phyloP scores from a whole-genome alignment of 1,140 invertebrate species.

The Monomorium pharaonis region DNA sequence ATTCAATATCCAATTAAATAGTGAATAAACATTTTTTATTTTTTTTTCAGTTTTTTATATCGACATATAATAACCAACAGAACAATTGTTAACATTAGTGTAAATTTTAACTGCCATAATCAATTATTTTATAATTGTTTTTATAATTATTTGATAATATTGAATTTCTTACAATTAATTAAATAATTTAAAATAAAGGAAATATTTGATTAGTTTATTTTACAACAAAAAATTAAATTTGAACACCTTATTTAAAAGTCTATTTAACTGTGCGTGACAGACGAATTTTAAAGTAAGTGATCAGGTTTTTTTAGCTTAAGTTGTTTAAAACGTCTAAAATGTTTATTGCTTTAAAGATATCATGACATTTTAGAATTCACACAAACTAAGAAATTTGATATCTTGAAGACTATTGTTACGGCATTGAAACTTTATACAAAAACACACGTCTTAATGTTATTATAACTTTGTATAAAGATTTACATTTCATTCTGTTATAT shows the following conservation, averaged over 20 bases:
- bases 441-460: not conserved
- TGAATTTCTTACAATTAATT: too few species aligned
- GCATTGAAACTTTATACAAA: not conserved
- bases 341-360: not conserved
- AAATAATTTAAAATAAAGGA: not conserved
- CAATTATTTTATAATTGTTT: not conserved
- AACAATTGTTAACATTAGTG: too few species aligned
- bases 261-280: not conserved
- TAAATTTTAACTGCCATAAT: too few species aligned
- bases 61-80: not conserved
- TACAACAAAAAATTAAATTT: not conserved
- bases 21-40: not conserved
- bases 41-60: not conserved
- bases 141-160: not conserved
- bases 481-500: not conserved
- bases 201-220: not conserved
- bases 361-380: not conserved
- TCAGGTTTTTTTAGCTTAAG: not conserved
- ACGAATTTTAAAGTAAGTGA: not conserved
- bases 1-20: not conserved
- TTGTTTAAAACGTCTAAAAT: not conserved
- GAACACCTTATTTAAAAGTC: not conserved
- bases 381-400: conserved; percentile 22
- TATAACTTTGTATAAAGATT: not conserved
- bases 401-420: not conserved